Evolutionary conservation across 2,888 invertebrate species (phyloP), one percentile per base, ranked within the genome.

Genomic region (Scaptomyza reducta): DNA sequence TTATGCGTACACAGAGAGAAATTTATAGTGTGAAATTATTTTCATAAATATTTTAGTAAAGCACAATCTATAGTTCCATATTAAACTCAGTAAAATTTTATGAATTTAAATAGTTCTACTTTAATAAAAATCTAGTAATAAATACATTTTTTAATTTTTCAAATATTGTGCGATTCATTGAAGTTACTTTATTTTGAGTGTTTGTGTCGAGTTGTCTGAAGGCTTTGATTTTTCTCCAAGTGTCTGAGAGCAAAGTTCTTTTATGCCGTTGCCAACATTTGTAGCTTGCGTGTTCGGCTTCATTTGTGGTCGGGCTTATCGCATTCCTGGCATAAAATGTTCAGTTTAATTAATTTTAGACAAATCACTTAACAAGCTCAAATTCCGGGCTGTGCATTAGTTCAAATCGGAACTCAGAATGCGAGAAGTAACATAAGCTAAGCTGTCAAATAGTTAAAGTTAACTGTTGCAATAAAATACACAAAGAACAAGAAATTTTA

Each of bases 301-400:
- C 53, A 66, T 69, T 73, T 69, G 69, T 45, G 56, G 57, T 7
- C 25, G 29, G 31, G 44, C 62, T 74, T 68, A 77, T 77, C 70
- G 70, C 67, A 60, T 68, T 73, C 71, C 65, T 14, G 44, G 63
- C 72, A 69, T 69, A 74, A 66, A 72, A 60, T 75, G 75, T 67
- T 74, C 59, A 72, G 55, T 72, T 78, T 69, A 79, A 81, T 79
- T 76, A 82, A 81, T 73, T 75, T 64, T 59, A 56, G 64, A 82
- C 79, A 79, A 79, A 82, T 79, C 76, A 81, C 64, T 69, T 76
- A 78, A 78, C 75, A 79, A 78, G 79, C 59, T 31, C 10, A 56
- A 55, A 59, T 55, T 54, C 44, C 46, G 18, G 42, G 42, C 29
- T 46, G 22, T 14, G 35, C 31, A 59, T 53, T 57, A 47, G 55